These are phyloP conservation scores for Dasyornis broadbenti DNA, from an alignment of 2,113 vertebrate species.

Conservation along the genomic window DNA sequence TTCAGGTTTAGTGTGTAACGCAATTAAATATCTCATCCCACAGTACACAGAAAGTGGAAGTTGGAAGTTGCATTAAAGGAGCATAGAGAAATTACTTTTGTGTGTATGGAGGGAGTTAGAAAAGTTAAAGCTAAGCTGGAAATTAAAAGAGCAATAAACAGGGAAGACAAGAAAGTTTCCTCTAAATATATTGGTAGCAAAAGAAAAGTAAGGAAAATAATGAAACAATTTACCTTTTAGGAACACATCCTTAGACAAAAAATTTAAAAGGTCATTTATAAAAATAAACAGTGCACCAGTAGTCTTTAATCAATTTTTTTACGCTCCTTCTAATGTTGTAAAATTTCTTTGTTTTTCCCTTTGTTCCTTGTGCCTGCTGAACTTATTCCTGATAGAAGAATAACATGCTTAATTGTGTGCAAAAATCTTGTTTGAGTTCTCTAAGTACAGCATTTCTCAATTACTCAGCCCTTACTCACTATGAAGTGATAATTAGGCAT, in stretches of 20 bases:
- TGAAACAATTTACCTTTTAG: not conserved
- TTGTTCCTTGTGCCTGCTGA: not conserved
- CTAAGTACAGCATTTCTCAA: not conserved
- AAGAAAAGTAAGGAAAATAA: not conserved
- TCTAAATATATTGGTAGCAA: not conserved
- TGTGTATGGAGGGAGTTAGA: not conserved
- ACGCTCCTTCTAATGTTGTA: not conserved
- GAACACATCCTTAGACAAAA: not conserved
- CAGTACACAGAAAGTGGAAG: fast-evolving
- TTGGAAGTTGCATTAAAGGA: not conserved
- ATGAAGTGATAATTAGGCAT: slow-evolving; percentile 38
- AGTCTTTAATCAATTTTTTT: not conserved
- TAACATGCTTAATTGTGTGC: not conserved
- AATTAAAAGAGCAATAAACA: not conserved
- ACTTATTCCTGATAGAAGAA: not conserved
- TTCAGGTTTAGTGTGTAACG: not conserved
- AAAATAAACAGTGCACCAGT: not conserved
- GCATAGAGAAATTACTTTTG: not conserved
- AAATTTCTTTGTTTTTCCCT: not conserved
- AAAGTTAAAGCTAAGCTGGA: not conserved
- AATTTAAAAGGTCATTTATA: fast-evolving
- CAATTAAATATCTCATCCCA: not conserved
- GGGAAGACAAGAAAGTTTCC: not conserved
- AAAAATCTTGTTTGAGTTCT: slow-evolving; percentile 17
- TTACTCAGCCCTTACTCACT: not conserved